A percentile compares a stretch with the other conserved stretches of the same genome.
phyloP scores from a whole-genome alignment of 2,797 vertebrate genomes.

The Peromyscus aztecus region DNA sequence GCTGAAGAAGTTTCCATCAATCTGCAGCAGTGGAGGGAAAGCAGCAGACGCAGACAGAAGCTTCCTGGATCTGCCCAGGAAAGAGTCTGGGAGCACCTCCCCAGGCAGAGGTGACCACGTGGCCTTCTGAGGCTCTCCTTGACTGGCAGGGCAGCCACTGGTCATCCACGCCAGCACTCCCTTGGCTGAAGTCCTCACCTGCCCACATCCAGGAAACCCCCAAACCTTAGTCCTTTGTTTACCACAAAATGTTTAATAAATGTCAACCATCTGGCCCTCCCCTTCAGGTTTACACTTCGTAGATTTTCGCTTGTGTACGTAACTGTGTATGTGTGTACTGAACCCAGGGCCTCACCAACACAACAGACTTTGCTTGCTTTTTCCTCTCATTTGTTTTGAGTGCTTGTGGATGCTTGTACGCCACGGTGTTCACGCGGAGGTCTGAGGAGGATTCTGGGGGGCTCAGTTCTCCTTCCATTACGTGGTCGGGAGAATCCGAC shows the following conservation, averaged over 20 bases:
- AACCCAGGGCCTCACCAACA: neutral
- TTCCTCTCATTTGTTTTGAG: neutral
- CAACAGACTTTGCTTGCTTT: neutral
- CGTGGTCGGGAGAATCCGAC: neutral
- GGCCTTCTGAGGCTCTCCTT: neutral
- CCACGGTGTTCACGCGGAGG: neutral
- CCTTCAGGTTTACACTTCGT: neutral
- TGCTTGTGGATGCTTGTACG: neutral
- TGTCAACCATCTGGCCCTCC: neutral
- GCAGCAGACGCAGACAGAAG: neutral
- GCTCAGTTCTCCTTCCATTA: neutral
- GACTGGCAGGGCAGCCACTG: neutral
- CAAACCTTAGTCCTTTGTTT: neutral
- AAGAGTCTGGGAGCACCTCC: neutral
- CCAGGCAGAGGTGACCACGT: neutral
- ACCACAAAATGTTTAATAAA: neutral
- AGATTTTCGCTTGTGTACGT: neutral
- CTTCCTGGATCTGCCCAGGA: neutral
- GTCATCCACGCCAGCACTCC: neutral
- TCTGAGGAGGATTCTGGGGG: neutral
- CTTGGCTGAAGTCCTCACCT: neutral
- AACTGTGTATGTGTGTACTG: neutral
- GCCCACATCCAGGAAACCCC: neutral
- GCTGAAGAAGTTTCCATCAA: conserved; percentile 3
- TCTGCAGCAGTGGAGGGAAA: neutral